phyloP scores from a whole-genome alignment of 1,140 invertebrate species.

The Ceratosolen fusciceps region DNA sequence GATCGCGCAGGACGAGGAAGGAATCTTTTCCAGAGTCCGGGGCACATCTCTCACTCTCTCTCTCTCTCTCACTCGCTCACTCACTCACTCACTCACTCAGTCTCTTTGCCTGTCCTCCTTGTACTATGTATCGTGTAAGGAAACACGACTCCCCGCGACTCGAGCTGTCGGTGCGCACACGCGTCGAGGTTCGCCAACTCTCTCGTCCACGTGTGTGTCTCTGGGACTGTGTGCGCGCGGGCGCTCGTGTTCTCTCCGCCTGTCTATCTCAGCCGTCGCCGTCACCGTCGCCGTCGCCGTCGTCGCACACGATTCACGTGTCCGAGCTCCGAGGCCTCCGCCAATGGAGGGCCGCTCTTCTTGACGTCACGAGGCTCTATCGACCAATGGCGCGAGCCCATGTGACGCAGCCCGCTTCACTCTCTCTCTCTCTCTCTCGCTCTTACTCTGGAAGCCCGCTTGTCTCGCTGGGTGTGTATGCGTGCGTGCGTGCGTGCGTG shows the following conservation, averaged over 20 bases:
- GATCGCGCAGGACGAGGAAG: neutral
- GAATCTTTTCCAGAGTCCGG: neutral
- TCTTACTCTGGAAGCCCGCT: neutral
- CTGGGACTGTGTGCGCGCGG: too few relatives aligned
- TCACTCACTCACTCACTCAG: too few relatives aligned
- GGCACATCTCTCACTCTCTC: too few relatives aligned
- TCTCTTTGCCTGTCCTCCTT: too few relatives aligned
- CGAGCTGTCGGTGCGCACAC: too few relatives aligned
- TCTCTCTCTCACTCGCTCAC: too few relatives aligned
- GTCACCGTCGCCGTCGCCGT: constrained; percentile 42
- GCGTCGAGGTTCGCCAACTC: too few relatives aligned
- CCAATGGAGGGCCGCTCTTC: constrained; percentile 41
- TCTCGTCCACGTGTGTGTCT: too few relatives aligned
- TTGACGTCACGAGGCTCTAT: constrained; percentile 70
- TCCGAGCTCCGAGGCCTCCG: constrained; percentile 64
- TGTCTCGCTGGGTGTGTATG: neutral
- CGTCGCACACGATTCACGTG: constrained; percentile 70
- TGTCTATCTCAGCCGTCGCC: neutral
- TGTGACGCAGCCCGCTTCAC: constrained; percentile 68
- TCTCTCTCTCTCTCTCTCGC: neutral
- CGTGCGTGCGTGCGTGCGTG: neutral
- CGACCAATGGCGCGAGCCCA: constrained; percentile 70
- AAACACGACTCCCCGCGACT: neutral
- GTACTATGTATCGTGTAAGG: too few relatives aligned
- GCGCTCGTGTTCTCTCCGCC: constrained; percentile 9